Conservation (phyloP, 2,113 vertebrate genomes). For the Chelonoidis abingdonii region DNA sequence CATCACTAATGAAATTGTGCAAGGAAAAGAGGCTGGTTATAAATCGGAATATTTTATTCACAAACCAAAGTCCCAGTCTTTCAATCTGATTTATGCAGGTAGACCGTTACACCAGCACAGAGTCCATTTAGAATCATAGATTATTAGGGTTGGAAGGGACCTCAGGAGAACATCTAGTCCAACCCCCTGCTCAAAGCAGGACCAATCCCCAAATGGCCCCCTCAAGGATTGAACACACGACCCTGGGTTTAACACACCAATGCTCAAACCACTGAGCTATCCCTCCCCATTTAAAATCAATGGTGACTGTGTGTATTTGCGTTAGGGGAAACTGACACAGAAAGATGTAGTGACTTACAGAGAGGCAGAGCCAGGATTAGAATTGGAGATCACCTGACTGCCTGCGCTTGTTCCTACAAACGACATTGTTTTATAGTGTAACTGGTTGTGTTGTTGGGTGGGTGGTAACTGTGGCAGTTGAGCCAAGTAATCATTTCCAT, state of each 20-base stretch:
- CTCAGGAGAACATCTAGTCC: too few species aligned
- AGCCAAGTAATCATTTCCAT: too few species aligned
- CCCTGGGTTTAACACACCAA: too few species aligned
- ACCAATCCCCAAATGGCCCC: too few species aligned
- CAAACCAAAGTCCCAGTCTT: background rate
- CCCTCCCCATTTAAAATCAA: background rate
- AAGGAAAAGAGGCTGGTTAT: background rate
- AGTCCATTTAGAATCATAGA: constrained; percentile 4
- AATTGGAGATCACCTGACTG: background rate
- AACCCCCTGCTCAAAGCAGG: too few species aligned
- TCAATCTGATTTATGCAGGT: background rate
- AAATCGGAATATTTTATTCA: background rate
- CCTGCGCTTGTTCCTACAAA: background rate
- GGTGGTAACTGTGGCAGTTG: too few species aligned
- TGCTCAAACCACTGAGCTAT: too few species aligned
- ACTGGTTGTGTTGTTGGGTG: too few species aligned
- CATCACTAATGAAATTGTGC: background rate
- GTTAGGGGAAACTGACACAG: background rate
- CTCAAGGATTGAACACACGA: too few species aligned
- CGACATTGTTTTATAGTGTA: background rate
- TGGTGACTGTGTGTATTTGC: background rate
- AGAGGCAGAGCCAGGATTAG: rapidly evolving
- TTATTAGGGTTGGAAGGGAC: too few species aligned
- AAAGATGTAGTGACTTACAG: background rate
- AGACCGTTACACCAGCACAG: background rate